Evolutionary conservation across 2,113 vertebrate species (phyloP).

Genomic region (Podarcis cretensis): DNA sequence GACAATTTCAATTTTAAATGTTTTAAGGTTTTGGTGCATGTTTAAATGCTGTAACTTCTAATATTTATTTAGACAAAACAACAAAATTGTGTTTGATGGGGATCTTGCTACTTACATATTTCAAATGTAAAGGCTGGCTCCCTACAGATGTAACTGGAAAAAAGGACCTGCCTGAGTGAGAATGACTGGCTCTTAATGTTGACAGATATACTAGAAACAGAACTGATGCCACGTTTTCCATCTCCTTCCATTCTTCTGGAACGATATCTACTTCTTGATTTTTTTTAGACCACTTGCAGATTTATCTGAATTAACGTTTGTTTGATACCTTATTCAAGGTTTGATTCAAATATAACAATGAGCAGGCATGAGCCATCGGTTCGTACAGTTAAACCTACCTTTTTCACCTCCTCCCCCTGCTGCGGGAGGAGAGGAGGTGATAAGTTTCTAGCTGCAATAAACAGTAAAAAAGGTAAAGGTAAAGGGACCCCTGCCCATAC

Average conservation of each 20-base stretch:
- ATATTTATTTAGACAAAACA: not conserved
- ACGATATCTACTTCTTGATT: not conserved
- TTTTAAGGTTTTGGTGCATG: not conserved
- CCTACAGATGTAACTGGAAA: not conserved
- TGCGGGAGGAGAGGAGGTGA: not conserved
- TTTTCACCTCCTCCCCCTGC: too few relatives aligned
- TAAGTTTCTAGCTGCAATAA: not conserved
- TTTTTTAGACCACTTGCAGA: not conserved
- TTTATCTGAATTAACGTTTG: not conserved
- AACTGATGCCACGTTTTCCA: not conserved
- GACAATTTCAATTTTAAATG: not conserved
- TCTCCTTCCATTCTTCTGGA: not conserved
- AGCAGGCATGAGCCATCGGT: not conserved
- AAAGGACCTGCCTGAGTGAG: not conserved
- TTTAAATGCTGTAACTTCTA: not conserved
- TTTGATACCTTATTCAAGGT: not conserved
- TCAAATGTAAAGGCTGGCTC: not conserved
- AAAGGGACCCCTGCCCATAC: too few relatives aligned
- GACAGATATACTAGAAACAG: not conserved
- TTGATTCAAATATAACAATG: not conserved
- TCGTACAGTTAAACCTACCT: not conserved
- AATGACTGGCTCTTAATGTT: not conserved
- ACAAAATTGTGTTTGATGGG: not conserved
- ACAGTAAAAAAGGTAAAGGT: too few relatives aligned
- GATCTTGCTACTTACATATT: not conserved